Evolutionary conservation across 2,797 vertebrate genomes (phyloP).

Genomic region (Pangasius sanitwongsei): DNA sequence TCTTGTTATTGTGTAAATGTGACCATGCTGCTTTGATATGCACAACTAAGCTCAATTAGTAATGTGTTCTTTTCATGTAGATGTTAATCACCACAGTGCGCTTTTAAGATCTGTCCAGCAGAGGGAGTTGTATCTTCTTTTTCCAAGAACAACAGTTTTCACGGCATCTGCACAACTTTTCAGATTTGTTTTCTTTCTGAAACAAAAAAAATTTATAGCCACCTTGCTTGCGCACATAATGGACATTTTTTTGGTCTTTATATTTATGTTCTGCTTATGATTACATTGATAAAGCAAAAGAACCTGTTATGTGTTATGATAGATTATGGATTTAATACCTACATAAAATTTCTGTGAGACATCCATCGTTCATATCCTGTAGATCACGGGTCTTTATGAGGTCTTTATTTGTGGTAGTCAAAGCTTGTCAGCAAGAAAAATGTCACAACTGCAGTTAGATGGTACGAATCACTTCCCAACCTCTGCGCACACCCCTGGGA

Average conservation of each 20-base stretch:
- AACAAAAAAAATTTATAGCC: neutral
- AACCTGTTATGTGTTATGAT: neutral
- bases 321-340: neutral
- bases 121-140: neutral
- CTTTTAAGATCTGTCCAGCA: conserved; percentile 14
- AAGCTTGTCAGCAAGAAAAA: conserved; percentile 4
- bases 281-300: neutral
- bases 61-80: neutral
- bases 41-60: neutral
- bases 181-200: neutral
- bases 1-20: neutral
- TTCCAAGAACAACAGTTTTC: neutral
- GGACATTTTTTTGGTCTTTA: neutral
- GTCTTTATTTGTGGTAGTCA: neutral
- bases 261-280: neutral
- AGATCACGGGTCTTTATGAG: neutral
- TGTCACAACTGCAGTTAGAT: neutral
- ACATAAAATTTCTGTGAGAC: neutral
- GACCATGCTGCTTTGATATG: neutral
- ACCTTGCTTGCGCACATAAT: neutral
- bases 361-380: neutral
- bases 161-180: neutral
- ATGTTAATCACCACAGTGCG: neutral
- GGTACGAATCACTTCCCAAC: neutral
- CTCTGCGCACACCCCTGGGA: neutral